Base-by-base conservation (phyloP, 2,797 vertebrate genomes). In the Echeneis naucrates region DNA sequence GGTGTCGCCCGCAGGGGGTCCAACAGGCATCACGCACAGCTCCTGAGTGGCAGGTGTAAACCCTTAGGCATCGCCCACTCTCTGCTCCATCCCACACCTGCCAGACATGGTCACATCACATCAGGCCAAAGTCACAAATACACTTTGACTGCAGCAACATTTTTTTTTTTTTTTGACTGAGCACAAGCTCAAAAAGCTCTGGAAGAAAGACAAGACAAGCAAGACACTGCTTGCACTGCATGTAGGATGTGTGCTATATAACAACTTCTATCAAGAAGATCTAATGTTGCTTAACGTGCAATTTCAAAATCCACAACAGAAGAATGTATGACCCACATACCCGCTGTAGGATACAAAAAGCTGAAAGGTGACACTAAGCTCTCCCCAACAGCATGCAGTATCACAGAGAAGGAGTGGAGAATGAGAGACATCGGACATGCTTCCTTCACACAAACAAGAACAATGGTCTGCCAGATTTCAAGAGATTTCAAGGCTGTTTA, bases 81-180 rank as follows among this genome's bases (percentile, higher is more conserved):
- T 95, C 97, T 44, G 94, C 94, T 52, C 94, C 98, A 37, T 98
- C 94, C 98, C 98, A 99, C 27, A 99, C 93, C 98, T 99, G 80
- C 48, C 33, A 80, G 52, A 86, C 48, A 75, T 5, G 68, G 47
- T 14, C 55, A 72, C 50, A 61, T 48, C 0, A 6, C 44, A 67
- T 72, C 30, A 60, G 52, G 38, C 47, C 72, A 82, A 53, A 77
- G 51, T 62, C 59, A 59, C 55, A 78, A 72, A 85, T 27, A 78
- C 27, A 76, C 26, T 14, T n/a, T 21, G 38, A 72, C 57, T 38
- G 24, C 42, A 7, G 35, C 37, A 44, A 26, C 55, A 64, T n/a
- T n/a, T 45, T 27, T 52, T 38, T 53, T 21, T 58, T 32, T 52
- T 27, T 45, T 52, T 16, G 47, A 32, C 7, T 53, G 51, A 68